Evolutionary conservation across 1,140 invertebrate genomes (phyloP).

Genomic region (Tetramorium alpestre): DNA sequence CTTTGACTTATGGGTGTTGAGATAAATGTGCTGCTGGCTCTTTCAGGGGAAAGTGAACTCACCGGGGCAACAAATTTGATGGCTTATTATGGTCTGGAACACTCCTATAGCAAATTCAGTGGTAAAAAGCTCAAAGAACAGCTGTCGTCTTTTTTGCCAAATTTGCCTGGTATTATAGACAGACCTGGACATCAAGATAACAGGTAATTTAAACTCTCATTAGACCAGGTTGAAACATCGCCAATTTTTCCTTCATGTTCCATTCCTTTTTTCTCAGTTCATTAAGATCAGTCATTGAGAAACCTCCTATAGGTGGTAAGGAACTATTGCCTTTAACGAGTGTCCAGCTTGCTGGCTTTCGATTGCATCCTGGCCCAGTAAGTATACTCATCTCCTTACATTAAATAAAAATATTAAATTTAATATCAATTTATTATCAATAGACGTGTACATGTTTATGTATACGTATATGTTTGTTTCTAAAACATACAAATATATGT

Average conservation of each 20-base stretch:
- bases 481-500: background rate
- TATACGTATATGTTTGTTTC: too few relatives aligned
- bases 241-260: slow-evolving; percentile 26
- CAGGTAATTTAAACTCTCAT: slow-evolving; percentile 84
- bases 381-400: slow-evolving; percentile 73
- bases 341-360: slow-evolving; percentile 96
- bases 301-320: slow-evolving; percentile 98
- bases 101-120: slow-evolving; percentile 99
- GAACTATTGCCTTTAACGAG: slow-evolving; percentile 95
- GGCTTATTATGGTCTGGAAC: slow-evolving; percentile 97
- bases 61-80: slow-evolving; percentile 99
- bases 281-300: slow-evolving; percentile 97
- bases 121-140: slow-evolving; percentile 99
- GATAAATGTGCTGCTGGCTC: slow-evolving; percentile 73
- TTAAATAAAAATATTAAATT: background rate
- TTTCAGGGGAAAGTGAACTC: slow-evolving; percentile 95
- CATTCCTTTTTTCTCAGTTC: slow-evolving; percentile 88
- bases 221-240: background rate
- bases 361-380: slow-evolving; percentile 97
- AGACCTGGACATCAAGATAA: slow-evolving; percentile 92
- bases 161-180: slow-evolving; percentile 97
- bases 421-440: too few relatives aligned
- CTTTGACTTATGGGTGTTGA: too few relatives aligned
- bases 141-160: slow-evolving; percentile 97
- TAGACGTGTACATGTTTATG: too few relatives aligned